These are phyloP conservation scores for Drosophila mojavensis DNA, from an alignment of 1,140 invertebrate species.

Conservation along the genomic window DNA sequence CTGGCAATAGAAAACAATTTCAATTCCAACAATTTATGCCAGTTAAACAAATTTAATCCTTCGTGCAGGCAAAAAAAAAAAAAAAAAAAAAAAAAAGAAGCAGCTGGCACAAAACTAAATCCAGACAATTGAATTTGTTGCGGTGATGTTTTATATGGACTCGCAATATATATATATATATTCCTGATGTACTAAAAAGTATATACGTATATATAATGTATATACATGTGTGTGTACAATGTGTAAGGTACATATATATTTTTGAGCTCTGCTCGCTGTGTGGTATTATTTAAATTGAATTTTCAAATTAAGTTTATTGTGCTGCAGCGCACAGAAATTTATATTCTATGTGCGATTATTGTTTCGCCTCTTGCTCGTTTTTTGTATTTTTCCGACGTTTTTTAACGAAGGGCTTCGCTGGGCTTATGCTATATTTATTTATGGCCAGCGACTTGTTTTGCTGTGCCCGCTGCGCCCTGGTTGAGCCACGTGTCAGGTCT, in stretches of 20 bases:
- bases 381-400: slow-evolving; percentile 21
- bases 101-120: slow-evolving; percentile 53
- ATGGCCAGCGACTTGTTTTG: slow-evolving; percentile 72
- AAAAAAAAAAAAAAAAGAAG: slow-evolving; percentile 35
- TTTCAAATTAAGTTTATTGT: slow-evolving; percentile 81
- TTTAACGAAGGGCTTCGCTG: slow-evolving; percentile 22
- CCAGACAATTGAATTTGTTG: slow-evolving; percentile 67
- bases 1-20: slow-evolving; percentile 28
- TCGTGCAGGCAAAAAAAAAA: slow-evolving; percentile 26
- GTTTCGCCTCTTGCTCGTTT: slow-evolving; percentile 19
- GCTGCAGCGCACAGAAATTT: slow-evolving; percentile 56
- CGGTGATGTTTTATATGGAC: slow-evolving; percentile 18
- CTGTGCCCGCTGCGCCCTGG: slow-evolving; percentile 33
- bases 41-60: slow-evolving; percentile 53
- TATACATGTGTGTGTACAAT: neutral
- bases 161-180: slow-evolving; percentile 18
- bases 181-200: slow-evolving; percentile 3
- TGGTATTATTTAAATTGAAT: slow-evolving; percentile 79
- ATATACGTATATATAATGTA: slow-evolving; percentile 21
- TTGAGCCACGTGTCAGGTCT: slow-evolving; percentile 8
- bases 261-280: slow-evolving; percentile 32
- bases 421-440: slow-evolving; percentile 81
- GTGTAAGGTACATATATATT: slow-evolving; percentile 37
- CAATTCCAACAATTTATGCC: slow-evolving; percentile 33
- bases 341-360: slow-evolving; percentile 73